Evolutionary conservation across 2,797 vertebrate genomes (phyloP), one percentile per base, ranked within the genome.

Genomic region (Oceanodroma leucorhoa): DNA sequence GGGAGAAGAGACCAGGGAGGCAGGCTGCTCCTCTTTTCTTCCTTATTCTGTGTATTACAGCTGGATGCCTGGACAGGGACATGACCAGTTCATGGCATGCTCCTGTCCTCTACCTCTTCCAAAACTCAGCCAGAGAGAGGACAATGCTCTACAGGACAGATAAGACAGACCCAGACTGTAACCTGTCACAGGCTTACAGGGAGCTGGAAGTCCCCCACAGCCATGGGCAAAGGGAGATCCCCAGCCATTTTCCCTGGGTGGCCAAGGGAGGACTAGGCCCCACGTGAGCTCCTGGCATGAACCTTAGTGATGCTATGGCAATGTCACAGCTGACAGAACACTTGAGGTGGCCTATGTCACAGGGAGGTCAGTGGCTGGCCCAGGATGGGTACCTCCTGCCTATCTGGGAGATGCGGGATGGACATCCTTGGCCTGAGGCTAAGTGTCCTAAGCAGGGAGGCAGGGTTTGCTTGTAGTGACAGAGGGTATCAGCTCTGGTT

Each of bases 391-490:
- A 29, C 41, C n/a, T 77, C 40, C 24, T 60, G 9, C 22, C 30
- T 70, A 26, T n/a, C 14, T 82, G 22, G 45, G 38, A 71, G 38
- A 43, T 34, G 23, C 16, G 5, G 53, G 32, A 26, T 72, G 51
- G 30, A 55, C 13, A 55, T 72, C 38, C 18, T 55, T 54, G 30
- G 23, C 18, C 45, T 65, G 30, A 77, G 12, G 6, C 5, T 64
- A 45, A 64, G n/a, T 50, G 4, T 32, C 38, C 40, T 77, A 30
- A 0, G 0, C 45, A 48, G 23, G 9, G 11, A 60, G 32, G 14
- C 23, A 66, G 36, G 3, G 14, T 53, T 76, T 71, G 9, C n/a
- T 46, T 53, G 34, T 53, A n/a, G 22, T 7, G 8, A 22, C 46
- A 79, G 13, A 55, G 41, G 23, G 30, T 58, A 23, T 64, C 21